A percentile compares a stretch with the other conserved stretches of the same genome.
These are phyloP conservation scores for Troides oblongomaculatus DNA, from an alignment of 2,888 invertebrate genomes.

Conservation along the genomic window DNA sequence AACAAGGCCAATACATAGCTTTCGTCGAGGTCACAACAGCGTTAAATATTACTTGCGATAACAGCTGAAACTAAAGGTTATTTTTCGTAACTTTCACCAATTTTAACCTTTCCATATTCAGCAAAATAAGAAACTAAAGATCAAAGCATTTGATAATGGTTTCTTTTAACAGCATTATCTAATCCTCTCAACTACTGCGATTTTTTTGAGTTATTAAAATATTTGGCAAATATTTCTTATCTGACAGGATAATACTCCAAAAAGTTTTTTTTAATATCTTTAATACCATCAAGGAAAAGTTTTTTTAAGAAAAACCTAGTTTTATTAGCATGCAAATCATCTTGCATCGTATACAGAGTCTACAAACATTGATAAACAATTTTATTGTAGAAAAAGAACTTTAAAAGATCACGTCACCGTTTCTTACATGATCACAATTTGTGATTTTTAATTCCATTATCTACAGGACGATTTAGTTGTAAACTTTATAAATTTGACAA, in stretches of 20 bases:
- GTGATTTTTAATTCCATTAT: no score
- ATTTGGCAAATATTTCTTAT: not conserved
- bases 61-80: conserved; percentile 31
- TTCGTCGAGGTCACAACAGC: conserved; percentile 44
- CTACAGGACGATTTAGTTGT: no score
- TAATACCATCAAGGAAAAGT: no score
- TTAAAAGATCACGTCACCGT: no score
- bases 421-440: no score
- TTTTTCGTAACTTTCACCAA: not conserved
- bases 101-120: not conserved
- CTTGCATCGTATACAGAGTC: no score
- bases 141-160: not conserved
- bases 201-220: not conserved
- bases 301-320: no score
- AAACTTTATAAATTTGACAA: no score
- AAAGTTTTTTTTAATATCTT: not conserved
- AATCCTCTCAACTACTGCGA: not conserved
- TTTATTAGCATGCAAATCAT: no score
- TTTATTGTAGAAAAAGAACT: no score
- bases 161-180: not conserved
- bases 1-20: conserved; percentile 52
- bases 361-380: no score
- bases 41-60: conserved; percentile 45
- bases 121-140: not conserved
- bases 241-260: not conserved